Percentiles rank a stretch among this genome's conserved stretches.
phyloP scores from a whole-genome alignment of 2,888 invertebrate species.

The Epinotia demarniana region DNA sequence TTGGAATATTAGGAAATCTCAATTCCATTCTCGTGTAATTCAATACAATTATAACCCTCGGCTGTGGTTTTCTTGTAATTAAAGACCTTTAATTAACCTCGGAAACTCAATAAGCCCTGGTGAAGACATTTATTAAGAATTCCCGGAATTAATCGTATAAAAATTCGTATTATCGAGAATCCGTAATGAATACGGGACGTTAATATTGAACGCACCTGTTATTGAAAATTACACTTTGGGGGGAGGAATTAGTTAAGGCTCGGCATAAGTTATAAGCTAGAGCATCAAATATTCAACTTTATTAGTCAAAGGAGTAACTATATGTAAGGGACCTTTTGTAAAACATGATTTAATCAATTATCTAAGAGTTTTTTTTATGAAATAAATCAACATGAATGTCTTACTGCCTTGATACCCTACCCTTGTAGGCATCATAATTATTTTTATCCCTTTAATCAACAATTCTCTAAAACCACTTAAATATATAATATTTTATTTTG shows the following conservation, averaged over 20 bases:
- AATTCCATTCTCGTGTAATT: conserved; percentile 25
- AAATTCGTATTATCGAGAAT: conserved; percentile 53
- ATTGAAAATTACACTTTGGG: conserved; percentile 65
- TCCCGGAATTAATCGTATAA: conserved; percentile 23
- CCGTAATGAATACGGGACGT: conserved; percentile 57
- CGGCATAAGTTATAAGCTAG: conserved; percentile 42
- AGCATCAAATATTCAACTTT: neutral
- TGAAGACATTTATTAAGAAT: conserved; percentile 30
- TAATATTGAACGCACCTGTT: conserved; percentile 59
- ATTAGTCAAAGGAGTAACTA: neutral
- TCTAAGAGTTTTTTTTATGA: too few species aligned
- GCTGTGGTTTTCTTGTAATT: conserved; percentile 7
- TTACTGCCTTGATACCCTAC: too few species aligned
- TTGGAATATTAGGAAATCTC: conserved; percentile 12
- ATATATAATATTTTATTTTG: neutral
- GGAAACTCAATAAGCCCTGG: conserved; percentile 18
- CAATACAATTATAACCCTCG: conserved; percentile 12
- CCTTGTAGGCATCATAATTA: too few species aligned
- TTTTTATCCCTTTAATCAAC: neutral
- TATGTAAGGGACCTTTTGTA: neutral
- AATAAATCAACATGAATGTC: too few species aligned
- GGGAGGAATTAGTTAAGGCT: conserved; percentile 54
- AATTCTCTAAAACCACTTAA: neutral
- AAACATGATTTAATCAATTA: neutral
- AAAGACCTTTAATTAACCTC: conserved; percentile 35